Conservation (phyloP, 2,888 invertebrate genomes). For the Lissocephala sabroskyi region DNA sequence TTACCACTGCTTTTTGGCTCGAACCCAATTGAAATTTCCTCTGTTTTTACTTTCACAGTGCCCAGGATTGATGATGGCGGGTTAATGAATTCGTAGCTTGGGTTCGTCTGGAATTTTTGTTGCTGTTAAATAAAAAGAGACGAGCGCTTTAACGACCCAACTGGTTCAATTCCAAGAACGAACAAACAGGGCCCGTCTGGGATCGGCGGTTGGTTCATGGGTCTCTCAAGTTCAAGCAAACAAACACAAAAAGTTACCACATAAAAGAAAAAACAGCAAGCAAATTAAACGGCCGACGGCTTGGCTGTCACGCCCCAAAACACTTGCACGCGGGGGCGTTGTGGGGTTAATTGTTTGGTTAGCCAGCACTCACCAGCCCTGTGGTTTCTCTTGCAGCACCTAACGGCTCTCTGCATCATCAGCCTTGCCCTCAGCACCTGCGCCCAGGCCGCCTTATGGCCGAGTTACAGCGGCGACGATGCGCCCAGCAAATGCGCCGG, state of each 20-base stretch:
- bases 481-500: slow-evolving; percentile 74
- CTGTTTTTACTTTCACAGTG: slow-evolving; percentile 48
- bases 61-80: too few relatives aligned
- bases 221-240: too few relatives aligned
- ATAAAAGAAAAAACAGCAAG: too few relatives aligned
- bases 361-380: not conserved
- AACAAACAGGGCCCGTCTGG: not conserved
- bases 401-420: slow-evolving; percentile 67
- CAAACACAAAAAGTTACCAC: too few relatives aligned
- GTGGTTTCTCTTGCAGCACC: slow-evolving; percentile 41
- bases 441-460: slow-evolving; percentile 67
- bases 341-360: too few relatives aligned
- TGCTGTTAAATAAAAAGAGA: not conserved
- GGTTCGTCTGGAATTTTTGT: not conserved
- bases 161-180: not conserved
- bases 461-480: slow-evolving; percentile 64
- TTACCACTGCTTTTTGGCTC: slow-evolving; percentile 29
- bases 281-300: too few relatives aligned
- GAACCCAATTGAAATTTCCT: slow-evolving; percentile 43
- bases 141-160: slow-evolving; percentile 13
- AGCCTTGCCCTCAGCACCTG: slow-evolving; percentile 54
- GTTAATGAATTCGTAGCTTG: not conserved
- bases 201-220: too few relatives aligned
- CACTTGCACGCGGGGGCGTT: too few relatives aligned
- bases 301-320: too few relatives aligned